Evolutionary conservation across 2,797 vertebrate species (phyloP).

Genomic region (Siniperca scherzeri): DNA sequence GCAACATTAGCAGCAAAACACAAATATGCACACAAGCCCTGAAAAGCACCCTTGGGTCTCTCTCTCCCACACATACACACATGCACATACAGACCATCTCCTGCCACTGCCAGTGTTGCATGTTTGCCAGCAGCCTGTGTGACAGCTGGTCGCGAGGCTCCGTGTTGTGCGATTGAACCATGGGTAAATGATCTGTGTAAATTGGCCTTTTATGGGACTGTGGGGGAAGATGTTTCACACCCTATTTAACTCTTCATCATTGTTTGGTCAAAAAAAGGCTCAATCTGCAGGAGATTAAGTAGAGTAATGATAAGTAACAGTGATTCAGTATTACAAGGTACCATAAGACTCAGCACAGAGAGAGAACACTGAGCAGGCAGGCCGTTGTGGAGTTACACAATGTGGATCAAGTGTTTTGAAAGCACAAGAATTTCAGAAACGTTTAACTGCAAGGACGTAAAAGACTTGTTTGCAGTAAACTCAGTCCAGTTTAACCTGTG

Average conservation of each 20-base stretch:
- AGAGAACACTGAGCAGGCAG: background rate
- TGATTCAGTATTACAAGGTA: slow-evolving; percentile 31
- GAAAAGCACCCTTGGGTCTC: slow-evolving; percentile 18
- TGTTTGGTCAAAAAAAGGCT: slow-evolving; percentile 65
- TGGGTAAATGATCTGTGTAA: slow-evolving; percentile 82
- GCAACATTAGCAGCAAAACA: slow-evolving; percentile 37
- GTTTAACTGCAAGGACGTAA: background rate
- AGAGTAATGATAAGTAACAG: slow-evolving; percentile 47
- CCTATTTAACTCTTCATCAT: slow-evolving; percentile 78
- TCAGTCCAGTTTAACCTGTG: background rate
- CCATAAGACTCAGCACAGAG: background rate
- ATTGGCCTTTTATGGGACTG: slow-evolving; percentile 78
- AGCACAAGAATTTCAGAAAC: background rate
- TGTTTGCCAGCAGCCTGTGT: slow-evolving; percentile 61
- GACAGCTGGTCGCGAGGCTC: slow-evolving; percentile 68
- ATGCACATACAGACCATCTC: background rate
- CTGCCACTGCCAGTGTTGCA: background rate
- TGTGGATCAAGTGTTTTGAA: background rate
- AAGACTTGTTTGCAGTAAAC: background rate
- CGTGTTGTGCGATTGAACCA: slow-evolving; percentile 49
- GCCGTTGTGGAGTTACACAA: background rate
- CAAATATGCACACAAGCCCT: slow-evolving; percentile 22
- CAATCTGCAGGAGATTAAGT: slow-evolving; percentile 57
- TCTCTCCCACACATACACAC: slow-evolving; percentile 3
- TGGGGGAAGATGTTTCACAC: slow-evolving; percentile 77